Evolutionary conservation across 2,888 invertebrate genomes (phyloP), one percentile per base, ranked within the genome.

Genomic region (Ormyrus nitidulus): DNA sequence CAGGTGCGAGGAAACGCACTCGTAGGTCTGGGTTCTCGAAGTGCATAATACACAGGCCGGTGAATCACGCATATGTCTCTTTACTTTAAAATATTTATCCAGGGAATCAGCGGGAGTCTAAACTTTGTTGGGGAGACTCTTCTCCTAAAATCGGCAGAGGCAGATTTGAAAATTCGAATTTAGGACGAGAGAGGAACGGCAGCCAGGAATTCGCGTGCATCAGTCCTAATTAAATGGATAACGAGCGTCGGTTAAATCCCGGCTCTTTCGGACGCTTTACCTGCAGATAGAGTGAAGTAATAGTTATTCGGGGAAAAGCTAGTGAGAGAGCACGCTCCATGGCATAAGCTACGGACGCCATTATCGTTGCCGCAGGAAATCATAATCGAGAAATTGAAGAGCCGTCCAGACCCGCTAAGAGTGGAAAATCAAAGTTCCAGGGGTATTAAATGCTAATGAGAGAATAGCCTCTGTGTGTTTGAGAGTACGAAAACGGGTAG

Each of bases 401-500:
- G 81, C 74, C 77, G 64, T 72, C 72, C 56, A 62, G 58, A 62
- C 46, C 51, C 48, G 85, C 83, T 6, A 13, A 84, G 81, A 75
- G 80, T 80, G 85, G 86, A 86, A 88, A 88, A 88, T 88, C 88
- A 87, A 86, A 87, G 85, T 87, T 86, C 85, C 83, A 74, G 83
- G 81, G 84, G 87, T 85, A 88, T 88, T 87, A 88, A 88, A 88
- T 87, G 87, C 86, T 87, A 86, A 87, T 87, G 86, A 88, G 87
- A 85, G 85, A 71, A 70, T 71, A 54, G 77, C 73, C 71, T 51
- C 49, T 71, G 56, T 61, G 51, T 46, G 10, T 53, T 44, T 13
- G 53, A 65, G 51, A 65, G 49, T 19, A 8, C 9, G 9, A 34
- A 1, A 19, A 19, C 19, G 19, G 5, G 5, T 13, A 48, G 7